Base-by-base conservation (phyloP, 2,797 vertebrate genomes). In the Phylloscopus collybita region DNA sequence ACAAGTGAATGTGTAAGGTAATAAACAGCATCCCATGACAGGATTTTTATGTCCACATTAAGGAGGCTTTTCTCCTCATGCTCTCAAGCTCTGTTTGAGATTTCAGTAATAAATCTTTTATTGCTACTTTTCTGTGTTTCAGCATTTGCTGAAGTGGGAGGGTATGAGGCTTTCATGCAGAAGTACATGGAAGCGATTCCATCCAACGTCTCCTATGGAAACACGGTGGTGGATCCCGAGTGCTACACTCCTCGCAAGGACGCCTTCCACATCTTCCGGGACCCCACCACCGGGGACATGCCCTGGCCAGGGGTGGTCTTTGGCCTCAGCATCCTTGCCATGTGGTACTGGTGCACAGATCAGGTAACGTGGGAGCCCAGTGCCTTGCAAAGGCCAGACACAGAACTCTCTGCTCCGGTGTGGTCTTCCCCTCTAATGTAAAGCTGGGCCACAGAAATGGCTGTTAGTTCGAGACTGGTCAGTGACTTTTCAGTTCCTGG, bases 331-430 rank as follows among this genome's bases (percentile, higher is more conserved):
- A 98, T 99, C 85, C 78, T 99, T 59, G 98, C 98, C 32, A 18
- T 95, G 47, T 99, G 99, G 99, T 99, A 99, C 97, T 99, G 99
- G 99, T 99, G 99, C 97, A 99, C 99, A 0, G 99, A 99, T 76
- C 99, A 99, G 99, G 99, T 99, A 98, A 45, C 1, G 72, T 22
- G 45, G 61, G 50, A 62, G 50, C 76, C 38, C 10, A 6, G 3
- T 3, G 27, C 56, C 53, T 45, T 30, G 56, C 38, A 57, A 66
- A 62, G 32, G 30, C 22, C 7, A 8, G 36, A 30, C 38, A 14
- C 57, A 51, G 7, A 83, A 3, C 50, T 64, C 69, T 21, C 30
- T 54, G 49, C 27, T 21, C 38, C 45, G 4, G 6, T 12, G 45
- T 32, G 57, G 40, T 5, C 27, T 54, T 12, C 9, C 49, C 10